Percentiles rank a stretch among this genome's conserved stretches.
phyloP scores from a whole-genome alignment of 1,140 invertebrate genomes.

The Meloidogyne exigua region DNA sequence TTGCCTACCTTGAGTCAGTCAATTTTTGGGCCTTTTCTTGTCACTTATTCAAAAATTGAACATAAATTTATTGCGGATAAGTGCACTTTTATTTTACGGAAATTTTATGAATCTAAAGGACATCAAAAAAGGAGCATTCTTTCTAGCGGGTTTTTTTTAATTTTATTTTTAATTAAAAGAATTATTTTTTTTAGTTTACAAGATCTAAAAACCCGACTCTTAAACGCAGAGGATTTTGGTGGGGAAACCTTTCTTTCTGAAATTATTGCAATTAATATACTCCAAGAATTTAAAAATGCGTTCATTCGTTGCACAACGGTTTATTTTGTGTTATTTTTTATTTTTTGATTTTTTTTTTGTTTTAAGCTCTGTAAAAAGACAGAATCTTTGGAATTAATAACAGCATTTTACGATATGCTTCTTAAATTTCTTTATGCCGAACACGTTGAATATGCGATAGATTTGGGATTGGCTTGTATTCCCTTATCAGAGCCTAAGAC shows the following conservation, averaged over 20 bases:
- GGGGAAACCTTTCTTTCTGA: constrained; percentile 96
- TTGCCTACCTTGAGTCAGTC: constrained; percentile 37
- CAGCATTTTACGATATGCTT: constrained; percentile 81
- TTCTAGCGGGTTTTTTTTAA: constrained; percentile 69
- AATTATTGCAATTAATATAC: constrained; percentile 85
- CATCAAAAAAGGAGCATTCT: constrained; percentile 87
- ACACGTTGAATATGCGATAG: constrained; percentile 92
- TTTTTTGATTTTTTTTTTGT: constrained; percentile 8
- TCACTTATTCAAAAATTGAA: constrained; percentile 68
- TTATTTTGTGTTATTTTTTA: constrained; percentile 40
- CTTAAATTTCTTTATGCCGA: constrained; percentile 83
- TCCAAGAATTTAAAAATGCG: constrained; percentile 86
- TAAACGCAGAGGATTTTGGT: constrained; percentile 83
- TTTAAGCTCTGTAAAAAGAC: constrained; percentile 76
- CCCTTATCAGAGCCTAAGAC: constrained; percentile 81
- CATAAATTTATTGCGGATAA: constrained; percentile 76
- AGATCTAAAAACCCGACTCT: constrained; percentile 88
- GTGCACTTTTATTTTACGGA: constrained; percentile 74
- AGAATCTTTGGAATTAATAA: constrained; percentile 78
- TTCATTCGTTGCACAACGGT: constrained; percentile 82
- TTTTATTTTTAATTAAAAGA: constrained; percentile 1
- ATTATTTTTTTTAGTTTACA: constrained; percentile 72
- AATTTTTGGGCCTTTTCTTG: constrained; percentile 42
- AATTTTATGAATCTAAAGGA: constrained; percentile 87
- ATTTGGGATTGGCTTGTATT: constrained; percentile 81